Evolutionary conservation across 2,797 vertebrate species (phyloP), one percentile per base, ranked within the genome.

Genomic region (Tolypeutes matacus): DNA sequence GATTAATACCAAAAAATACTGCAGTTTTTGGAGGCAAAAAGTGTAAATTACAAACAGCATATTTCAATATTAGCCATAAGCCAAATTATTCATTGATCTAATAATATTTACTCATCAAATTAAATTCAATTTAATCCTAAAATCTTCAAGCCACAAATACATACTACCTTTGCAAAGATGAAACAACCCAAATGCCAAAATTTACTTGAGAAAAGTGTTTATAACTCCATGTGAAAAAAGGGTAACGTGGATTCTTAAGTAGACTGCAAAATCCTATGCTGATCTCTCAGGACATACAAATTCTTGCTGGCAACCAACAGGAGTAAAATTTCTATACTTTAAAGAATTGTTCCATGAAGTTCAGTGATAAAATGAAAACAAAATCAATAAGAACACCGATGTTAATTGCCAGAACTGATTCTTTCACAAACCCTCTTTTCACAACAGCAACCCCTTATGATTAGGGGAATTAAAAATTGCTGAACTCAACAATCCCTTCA

Each of bases 401-500:
- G 77, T 95, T 91, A 91, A 93, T 51, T 92, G 93, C 84, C 93
- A 96, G 84, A 97, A 94, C 93, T 86, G 84, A 96, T 96, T 96
- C 95, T 89, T 96, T 95, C 76, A 97, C 77, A 96, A 94, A 96
- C 83, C 95, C 97, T 96, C 89, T 95, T 96, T 97, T 93, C 88
- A 95, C 92, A 95, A 91, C 96, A 95, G 96, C 96, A 97, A 96
- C 96, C 96, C 95, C 86, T 83, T 91, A 70, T 56, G 21, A 93
- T 95, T 60, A 60, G 94, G 96, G 96, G 94, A 96, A 51, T 96
- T 95, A 86, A 94, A 97, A 95, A 96, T 96, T 97, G 96, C 97
- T 97, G 96, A 96, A 97, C 97, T 97, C 95, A 97, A 96, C 94
- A 96, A 97, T 95, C 96, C 97, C 97, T 96, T 96, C 96, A 94